Evolutionary conservation across 2,888 invertebrate species (phyloP), one percentile per base, ranked within the genome.

Genomic region (Erynnis tages): DNA sequence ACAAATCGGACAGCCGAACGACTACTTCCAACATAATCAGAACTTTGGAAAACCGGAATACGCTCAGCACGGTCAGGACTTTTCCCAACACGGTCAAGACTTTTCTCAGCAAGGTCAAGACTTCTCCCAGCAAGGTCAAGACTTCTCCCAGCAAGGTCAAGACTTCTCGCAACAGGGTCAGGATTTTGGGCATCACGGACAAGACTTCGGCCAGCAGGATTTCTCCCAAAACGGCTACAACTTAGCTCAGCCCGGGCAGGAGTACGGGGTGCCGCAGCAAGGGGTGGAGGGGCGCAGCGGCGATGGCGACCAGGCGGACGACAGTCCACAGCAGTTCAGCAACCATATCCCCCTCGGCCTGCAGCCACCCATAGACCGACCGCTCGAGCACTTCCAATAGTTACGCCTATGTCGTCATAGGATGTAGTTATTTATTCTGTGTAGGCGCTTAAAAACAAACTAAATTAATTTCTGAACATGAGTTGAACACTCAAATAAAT

Each of bases 321-420:
- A 64, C 30, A 71, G 65, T 8, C 70, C 63, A 23, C 79, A 80
- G 57, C 67, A 70, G 40, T 90, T 66, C 61, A 84, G 82, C 60
- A 87, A 89, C 59, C 90, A 89, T 66, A 87, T 90, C 54, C 89
- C 90, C 0, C 69, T 85, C 10, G 82, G 79, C 4, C 73, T 87
- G 21, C 87, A 88, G 67, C 82, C 77, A n/a, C 89, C 89, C 2
- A 73, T 86, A 27, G 83, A 88, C 59, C 73, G 85, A 25, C 84
- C 88, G 3, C 75, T 85, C n/a, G 89, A 88, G 34, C 75, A 87
- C 60, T 89, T 89, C 69, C 78, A 74, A 61, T 88, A 83, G 54
- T 54, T 55, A 57, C 57, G 32, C 44, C 57, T 62, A 57, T 59
- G 45, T 40, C 17, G 35, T 37, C 53, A 58, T 60, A 44, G 43